Percentiles rank a stretch among this genome's conserved stretches.
Evolutionary conservation across 2,797 vertebrate genomes (phyloP).

Genomic region (Mormyrops attenuatus): DNA sequence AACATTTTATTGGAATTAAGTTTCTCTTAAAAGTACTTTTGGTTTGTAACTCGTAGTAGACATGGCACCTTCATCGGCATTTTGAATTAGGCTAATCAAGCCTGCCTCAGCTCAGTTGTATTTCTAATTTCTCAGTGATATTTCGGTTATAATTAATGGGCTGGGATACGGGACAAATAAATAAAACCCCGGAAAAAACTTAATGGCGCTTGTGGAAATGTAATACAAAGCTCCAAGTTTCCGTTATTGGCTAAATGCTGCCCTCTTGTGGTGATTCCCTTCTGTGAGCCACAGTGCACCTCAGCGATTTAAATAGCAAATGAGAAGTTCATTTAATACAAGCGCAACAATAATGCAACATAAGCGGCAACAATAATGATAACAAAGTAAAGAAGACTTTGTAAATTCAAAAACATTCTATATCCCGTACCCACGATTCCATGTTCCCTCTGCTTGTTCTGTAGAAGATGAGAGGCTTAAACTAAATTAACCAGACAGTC

Average conservation of each 20-base stretch:
- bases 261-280: conserved; percentile 3
- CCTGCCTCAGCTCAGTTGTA: background rate
- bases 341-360: background rate
- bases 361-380: background rate
- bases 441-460: background rate
- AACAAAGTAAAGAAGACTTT: background rate
- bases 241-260: background rate
- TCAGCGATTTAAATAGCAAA: background rate
- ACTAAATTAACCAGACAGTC: background rate
- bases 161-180: background rate
- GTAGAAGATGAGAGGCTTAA: background rate
- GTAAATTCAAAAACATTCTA: background rate
- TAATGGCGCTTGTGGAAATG: background rate
- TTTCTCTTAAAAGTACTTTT: background rate
- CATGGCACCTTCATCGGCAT: background rate
- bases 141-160: background rate
- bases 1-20: background rate
- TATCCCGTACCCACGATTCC: too few species aligned
- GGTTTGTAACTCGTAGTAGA: background rate
- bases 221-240: background rate
- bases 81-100: background rate
- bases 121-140: background rate
- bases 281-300: background rate
- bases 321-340: background rate
- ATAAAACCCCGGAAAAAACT: background rate